Percentiles rank a stretch among this genome's conserved stretches.
These are phyloP conservation scores for Myotis daubentonii DNA, from an alignment of 2,797 vertebrate genomes.

Conservation along the genomic window DNA sequence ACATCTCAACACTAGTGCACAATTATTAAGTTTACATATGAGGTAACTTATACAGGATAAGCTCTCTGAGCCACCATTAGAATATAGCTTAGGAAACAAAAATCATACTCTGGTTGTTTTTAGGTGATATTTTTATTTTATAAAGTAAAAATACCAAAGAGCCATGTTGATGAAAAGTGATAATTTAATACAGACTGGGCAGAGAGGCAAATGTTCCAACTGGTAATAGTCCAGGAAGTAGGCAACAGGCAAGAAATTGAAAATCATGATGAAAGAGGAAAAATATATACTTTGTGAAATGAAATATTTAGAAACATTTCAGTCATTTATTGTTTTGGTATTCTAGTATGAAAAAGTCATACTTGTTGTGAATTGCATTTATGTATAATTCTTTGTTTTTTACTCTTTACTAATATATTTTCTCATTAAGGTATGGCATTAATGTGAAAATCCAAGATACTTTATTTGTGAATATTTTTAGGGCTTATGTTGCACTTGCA, in stretches of 20 bases:
- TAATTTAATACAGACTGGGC: background rate
- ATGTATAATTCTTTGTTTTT: background rate
- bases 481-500: background rate
- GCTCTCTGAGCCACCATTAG: background rate
- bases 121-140: background rate
- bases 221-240: too few species aligned
- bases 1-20: background rate
- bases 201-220: background rate
- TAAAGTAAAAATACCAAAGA: background rate
- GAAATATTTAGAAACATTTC: background rate
- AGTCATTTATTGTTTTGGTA: background rate
- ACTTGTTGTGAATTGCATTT: background rate
- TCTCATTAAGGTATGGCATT: background rate
- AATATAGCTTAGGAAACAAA: background rate
- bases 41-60: background rate
- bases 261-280: background rate
- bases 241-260: background rate
- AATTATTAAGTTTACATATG: background rate
- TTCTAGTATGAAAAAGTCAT: background rate
- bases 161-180: background rate
- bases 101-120: background rate
- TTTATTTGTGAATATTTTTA: background rate
- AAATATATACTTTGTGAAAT: background rate
- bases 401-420: background rate
- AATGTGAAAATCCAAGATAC: slow-evolving; percentile 30